Conservation (phyloP, 2,888 invertebrate genomes). For the Oeneis ivallda region DNA sequence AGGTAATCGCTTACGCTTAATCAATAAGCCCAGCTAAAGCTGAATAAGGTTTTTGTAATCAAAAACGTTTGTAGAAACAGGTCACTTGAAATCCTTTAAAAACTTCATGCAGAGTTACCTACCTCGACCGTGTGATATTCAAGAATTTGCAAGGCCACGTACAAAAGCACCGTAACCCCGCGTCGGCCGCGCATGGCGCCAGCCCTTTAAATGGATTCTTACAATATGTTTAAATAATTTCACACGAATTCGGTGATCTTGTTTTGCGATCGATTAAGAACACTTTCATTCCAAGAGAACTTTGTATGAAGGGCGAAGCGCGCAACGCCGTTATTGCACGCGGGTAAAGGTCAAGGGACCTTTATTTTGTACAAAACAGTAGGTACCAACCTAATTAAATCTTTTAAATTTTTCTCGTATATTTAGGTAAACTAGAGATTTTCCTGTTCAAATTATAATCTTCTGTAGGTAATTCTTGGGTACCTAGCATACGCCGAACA, state of each 20-base stretch:
- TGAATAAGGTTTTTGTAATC: too few relatives aligned
- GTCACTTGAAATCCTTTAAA: constrained; percentile 10
- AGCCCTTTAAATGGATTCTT: not conserved
- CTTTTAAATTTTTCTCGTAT: too few relatives aligned
- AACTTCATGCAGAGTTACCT: not conserved
- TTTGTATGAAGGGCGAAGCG: not conserved
- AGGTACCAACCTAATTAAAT: too few relatives aligned
- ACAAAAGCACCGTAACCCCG: not conserved
- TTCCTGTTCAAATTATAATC: too few relatives aligned
- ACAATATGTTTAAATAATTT: constrained; percentile 2
- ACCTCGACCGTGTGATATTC: constrained; percentile 21
- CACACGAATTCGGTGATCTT: not conserved
- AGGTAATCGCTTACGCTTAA: too few relatives aligned
- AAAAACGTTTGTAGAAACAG: not conserved
- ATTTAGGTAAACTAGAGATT: too few relatives aligned
- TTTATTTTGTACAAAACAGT: too few relatives aligned
- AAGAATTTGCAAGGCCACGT: constrained; percentile 10
- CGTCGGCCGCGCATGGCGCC: constrained; percentile 1
- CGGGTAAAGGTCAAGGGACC: not conserved
- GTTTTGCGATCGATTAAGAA: not conserved
- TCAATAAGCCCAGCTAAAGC: too few relatives aligned
- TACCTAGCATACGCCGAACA: too few relatives aligned
- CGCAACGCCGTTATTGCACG: not conserved
- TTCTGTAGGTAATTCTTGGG: too few relatives aligned
- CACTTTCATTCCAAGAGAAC: not conserved